Conservation (phyloP, 2,797 vertebrate species). For the Centroberyx gerrardi region DNA sequence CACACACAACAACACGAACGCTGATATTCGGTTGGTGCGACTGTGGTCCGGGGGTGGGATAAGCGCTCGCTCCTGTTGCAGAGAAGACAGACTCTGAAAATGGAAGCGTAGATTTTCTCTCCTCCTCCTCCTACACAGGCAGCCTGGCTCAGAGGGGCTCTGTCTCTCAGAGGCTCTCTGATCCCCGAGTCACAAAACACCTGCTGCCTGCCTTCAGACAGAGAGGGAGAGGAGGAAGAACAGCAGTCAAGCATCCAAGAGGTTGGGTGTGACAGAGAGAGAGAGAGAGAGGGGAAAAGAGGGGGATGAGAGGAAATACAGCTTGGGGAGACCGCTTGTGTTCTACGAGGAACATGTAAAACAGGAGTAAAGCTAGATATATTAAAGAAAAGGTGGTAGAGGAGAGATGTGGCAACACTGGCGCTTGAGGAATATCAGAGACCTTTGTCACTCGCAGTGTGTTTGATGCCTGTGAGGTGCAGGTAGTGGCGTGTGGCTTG, state of each 20-base stretch:
- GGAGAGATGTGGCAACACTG: constrained; percentile 20
- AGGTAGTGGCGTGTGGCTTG: constrained; percentile 15
- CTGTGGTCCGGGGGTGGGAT: constrained; percentile 58
- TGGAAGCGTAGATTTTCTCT: constrained; percentile 69
- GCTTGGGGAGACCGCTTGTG: constrained; percentile 9
- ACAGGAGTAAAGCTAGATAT: constrained; percentile 27
- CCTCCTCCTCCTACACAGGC: constrained; percentile 75
- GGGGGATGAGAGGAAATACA: background rate
- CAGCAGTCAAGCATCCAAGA: constrained; percentile 61
- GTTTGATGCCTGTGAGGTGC: constrained; percentile 36
- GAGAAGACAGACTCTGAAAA: constrained; percentile 69
- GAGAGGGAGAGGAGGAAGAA: constrained; percentile 23
- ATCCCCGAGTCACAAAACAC: constrained; percentile 79
- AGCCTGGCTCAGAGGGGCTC: constrained; percentile 70
- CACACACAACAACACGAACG: constrained; percentile 8
- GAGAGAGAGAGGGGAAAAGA: constrained; percentile 42
- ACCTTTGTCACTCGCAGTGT: background rate
- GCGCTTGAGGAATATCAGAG: constrained; percentile 42
- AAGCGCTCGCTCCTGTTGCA: constrained; percentile 53
- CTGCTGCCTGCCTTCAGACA: constrained; percentile 74
- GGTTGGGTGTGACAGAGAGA: constrained; percentile 54
- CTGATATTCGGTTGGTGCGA: constrained; percentile 32
- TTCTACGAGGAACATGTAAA: constrained; percentile 52
- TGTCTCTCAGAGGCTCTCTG: constrained; percentile 57
- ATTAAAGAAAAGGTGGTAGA: too few species aligned